phyloP scores from a whole-genome alignment of 2,888 invertebrate genomes.

The Eristalinus sepulchralis region DNA sequence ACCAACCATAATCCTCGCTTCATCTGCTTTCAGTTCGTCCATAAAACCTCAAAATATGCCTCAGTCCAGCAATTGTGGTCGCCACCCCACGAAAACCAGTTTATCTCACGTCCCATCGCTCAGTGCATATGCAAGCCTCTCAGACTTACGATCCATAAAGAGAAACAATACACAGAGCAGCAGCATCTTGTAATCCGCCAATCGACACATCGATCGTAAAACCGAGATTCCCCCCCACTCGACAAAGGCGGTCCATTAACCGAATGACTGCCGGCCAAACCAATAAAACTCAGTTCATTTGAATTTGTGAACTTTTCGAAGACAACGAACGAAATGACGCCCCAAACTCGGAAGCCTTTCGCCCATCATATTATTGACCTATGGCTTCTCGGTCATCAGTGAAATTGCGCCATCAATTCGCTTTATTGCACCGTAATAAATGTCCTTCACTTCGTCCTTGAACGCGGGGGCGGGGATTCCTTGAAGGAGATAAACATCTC shows the following conservation, averaged over 20 bases:
- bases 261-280: neutral
- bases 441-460: neutral
- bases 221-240: neutral
- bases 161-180: neutral
- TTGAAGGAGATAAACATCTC: conserved; percentile 4
- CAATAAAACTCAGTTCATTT: neutral
- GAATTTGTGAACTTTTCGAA: neutral
- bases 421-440: neutral
- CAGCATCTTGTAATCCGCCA: neutral
- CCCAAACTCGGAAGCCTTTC: neutral
- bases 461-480: neutral
- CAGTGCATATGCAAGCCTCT: neutral
- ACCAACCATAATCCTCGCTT: neutral
- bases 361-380: neutral
- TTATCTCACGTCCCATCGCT: neutral
- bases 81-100: neutral
- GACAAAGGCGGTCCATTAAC: neutral
- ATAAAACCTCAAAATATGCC: neutral
- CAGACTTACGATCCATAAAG: neutral
- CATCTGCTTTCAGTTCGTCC: neutral
- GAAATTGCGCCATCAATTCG: conserved; percentile 4
- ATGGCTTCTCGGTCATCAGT: neutral
- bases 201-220: neutral
- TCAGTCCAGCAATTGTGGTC: neutral
- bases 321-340: no score